Conservation (phyloP, 2,113 vertebrate genomes). For the Anhinga anhinga region DNA sequence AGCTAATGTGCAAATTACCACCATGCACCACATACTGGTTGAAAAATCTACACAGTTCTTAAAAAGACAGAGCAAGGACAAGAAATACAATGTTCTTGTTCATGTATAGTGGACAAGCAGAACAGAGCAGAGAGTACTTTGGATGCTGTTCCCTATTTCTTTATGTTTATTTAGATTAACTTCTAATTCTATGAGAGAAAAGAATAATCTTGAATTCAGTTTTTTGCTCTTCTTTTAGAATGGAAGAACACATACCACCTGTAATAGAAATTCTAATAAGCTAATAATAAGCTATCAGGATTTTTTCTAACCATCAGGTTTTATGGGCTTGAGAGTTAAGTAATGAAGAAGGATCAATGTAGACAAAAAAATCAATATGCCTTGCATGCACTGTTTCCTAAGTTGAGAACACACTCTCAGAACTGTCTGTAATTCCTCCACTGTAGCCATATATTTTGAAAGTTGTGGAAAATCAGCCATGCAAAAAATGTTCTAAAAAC, state of each 20-base stretch:
- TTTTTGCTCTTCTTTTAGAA: background rate
- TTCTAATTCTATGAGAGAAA: background rate
- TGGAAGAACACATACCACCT: background rate
- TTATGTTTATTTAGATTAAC: background rate
- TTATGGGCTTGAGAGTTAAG: slow-evolving; percentile 11
- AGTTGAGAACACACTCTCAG: background rate
- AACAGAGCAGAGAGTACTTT: background rate
- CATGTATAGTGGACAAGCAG: background rate
- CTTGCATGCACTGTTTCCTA: background rate
- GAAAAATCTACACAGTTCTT: background rate
- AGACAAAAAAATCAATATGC: slow-evolving; percentile 23
- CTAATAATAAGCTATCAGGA: background rate
- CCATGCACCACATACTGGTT: background rate
- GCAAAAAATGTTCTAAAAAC: background rate
- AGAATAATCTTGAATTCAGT: background rate
- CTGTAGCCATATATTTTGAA: background rate
- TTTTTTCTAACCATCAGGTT: background rate
- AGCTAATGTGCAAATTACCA: background rate
- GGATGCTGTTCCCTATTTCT: background rate
- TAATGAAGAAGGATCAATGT: slow-evolving; percentile 12
- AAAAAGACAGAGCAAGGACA: background rate
- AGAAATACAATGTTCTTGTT: background rate
- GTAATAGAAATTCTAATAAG: background rate
- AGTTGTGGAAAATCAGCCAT: background rate
- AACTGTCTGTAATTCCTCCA: background rate